Conservation (phyloP, 1,140 invertebrate genomes). For the Mya arenaria region DNA sequence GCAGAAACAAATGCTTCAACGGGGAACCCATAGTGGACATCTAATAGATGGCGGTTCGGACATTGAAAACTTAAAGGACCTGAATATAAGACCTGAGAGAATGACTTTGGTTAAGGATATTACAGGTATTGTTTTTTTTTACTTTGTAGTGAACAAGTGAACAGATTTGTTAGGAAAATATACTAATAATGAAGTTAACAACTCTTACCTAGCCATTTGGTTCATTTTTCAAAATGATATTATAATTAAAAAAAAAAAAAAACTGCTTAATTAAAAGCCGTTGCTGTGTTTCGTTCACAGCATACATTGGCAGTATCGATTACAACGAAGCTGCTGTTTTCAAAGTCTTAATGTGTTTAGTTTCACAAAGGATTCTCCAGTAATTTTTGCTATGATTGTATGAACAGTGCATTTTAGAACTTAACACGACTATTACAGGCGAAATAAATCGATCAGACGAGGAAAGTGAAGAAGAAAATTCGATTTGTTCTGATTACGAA, state of each 20-base stretch:
- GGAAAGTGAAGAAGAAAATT: background rate
- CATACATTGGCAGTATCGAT: too few relatives aligned
- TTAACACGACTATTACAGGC: too few relatives aligned
- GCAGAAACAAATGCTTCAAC: too few relatives aligned
- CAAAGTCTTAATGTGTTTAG: too few relatives aligned
- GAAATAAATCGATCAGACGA: too few relatives aligned
- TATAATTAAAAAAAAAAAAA: background rate
- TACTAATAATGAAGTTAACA: conserved; percentile 15
- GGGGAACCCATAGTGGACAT: too few relatives aligned
- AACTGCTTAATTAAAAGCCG: background rate
- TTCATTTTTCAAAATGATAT: background rate
- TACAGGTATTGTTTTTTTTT: background rate
- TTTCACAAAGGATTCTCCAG: background rate
- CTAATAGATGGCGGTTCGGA: too few relatives aligned
- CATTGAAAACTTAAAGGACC: too few relatives aligned
- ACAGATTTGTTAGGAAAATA: background rate
- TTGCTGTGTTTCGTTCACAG: background rate
- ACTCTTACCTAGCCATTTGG: conserved; percentile 34
- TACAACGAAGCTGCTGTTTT: background rate
- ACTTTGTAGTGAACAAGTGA: background rate
- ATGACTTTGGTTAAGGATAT: conserved; percentile 4
- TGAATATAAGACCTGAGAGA: too few relatives aligned
- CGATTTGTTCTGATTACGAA: conserved; percentile 11
- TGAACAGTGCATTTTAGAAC: too few relatives aligned
- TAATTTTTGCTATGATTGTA: background rate